A percentile compares a stretch with the other conserved stretches of the same genome.
Conservation (phyloP, 2,888 invertebrate species). For the Chaetoderma sp. region DNA sequence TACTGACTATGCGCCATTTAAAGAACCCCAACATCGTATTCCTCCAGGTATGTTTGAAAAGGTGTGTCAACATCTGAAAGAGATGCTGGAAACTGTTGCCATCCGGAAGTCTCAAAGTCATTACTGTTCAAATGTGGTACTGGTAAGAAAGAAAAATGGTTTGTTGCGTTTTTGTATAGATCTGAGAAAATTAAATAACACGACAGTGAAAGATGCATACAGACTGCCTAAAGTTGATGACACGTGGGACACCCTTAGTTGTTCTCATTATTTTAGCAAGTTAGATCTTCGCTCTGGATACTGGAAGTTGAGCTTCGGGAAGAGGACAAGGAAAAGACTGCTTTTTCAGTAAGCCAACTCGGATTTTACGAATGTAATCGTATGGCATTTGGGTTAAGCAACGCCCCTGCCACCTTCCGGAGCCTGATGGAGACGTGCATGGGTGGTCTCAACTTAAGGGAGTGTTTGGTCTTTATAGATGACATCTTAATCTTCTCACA, state of each 20-base stretch:
- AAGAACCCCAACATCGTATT: no score
- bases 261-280: slow-evolving; percentile 32
- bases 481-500: slow-evolving; percentile 38
- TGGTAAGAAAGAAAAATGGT: slow-evolving; percentile 26
- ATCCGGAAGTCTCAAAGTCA: no score
- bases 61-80: no score
- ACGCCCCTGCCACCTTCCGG: slow-evolving; percentile 40
- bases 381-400: slow-evolving; percentile 39
- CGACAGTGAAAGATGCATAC: slow-evolving; percentile 23
- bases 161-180: slow-evolving; percentile 27
- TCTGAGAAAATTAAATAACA: slow-evolving; percentile 18
- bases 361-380: slow-evolving; percentile 34
- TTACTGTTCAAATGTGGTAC: slow-evolving; percentile 19
- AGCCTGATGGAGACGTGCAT: slow-evolving; percentile 36
- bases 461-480: slow-evolving; percentile 37
- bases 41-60: no score
- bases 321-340: slow-evolving; percentile 37
- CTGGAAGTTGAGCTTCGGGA: slow-evolving; percentile 39
- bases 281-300: slow-evolving; percentile 42
- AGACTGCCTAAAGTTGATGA: slow-evolving; percentile 30
- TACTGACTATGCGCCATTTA: no score
- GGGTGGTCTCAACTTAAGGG: no score
- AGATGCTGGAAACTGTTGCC: no score
- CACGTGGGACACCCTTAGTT: slow-evolving; percentile 33
- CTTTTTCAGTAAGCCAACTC: slow-evolving; percentile 28